A percentile compares a stretch with the other conserved stretches of the same genome.
phyloP scores from a whole-genome alignment of 2,888 invertebrate species.

The Agonopterix subpropinquella region DNA sequence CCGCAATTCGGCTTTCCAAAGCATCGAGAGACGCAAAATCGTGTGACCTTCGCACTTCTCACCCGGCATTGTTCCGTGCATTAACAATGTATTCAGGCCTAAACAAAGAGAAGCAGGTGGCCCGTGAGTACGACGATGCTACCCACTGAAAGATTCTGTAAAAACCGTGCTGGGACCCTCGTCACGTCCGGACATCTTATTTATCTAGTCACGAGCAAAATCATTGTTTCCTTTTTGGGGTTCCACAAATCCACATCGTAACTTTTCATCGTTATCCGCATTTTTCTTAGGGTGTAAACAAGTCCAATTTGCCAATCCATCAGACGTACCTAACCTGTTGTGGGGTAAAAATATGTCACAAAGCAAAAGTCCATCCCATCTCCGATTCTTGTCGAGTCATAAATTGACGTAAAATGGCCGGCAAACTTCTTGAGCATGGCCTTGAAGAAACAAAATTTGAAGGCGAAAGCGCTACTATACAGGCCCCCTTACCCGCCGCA shows the following conservation, averaged over 20 bases:
- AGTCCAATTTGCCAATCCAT: too few species aligned
- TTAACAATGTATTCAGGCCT: constrained; percentile 53
- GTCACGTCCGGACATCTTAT: constrained; percentile 70
- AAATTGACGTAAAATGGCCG: too few species aligned
- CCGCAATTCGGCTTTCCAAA: not conserved
- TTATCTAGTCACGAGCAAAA: constrained; percentile 70
- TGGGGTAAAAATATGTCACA: too few species aligned
- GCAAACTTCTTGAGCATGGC: too few species aligned
- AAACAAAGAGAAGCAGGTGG: constrained; percentile 62
- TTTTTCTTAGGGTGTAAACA: too few species aligned
- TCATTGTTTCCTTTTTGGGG: constrained; percentile 64
- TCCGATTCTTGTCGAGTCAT: too few species aligned
- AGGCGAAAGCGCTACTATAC: too few species aligned
- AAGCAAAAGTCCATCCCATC: too few species aligned
- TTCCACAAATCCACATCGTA: not conserved
- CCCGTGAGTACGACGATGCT: constrained; percentile 23
- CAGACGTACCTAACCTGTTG: too few species aligned
- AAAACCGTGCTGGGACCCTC: constrained; percentile 69
- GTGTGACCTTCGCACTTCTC: constrained; percentile 18
- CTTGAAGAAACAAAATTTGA: too few species aligned
- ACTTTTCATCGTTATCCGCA: not conserved
- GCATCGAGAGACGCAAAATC: constrained; percentile 16
- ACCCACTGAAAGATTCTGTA: constrained; percentile 61
- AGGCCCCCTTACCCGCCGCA: too few species aligned
- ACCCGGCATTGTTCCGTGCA: constrained; percentile 21